phyloP scores from a whole-genome alignment of 2,797 vertebrate species.

The Atherinosoma microstoma region DNA sequence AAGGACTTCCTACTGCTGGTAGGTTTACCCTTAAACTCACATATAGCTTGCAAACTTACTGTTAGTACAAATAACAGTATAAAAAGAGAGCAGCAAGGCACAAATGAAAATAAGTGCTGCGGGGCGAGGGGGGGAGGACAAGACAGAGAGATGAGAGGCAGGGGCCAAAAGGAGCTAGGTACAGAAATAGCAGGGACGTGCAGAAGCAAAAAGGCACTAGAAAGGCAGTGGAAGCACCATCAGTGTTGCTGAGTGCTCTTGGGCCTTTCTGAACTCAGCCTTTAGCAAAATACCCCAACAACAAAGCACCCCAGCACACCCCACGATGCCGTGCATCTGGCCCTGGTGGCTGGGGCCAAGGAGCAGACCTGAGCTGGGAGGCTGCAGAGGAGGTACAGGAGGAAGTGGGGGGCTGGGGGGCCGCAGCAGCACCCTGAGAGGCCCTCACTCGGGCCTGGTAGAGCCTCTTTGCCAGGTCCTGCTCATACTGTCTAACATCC shows the following conservation, averaged over 20 bases:
- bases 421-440: conserved; percentile 78
- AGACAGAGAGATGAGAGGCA: conserved; percentile 34
- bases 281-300: conserved; percentile 61
- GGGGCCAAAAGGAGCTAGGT: conserved; percentile 46
- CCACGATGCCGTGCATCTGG: conserved; percentile 82
- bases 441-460: conserved; percentile 92
- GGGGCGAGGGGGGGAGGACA: conserved; percentile 25
- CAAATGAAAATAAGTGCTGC: conserved; percentile 47
- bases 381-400: conserved; percentile 80
- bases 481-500: conserved; percentile 95
- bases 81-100: conserved; percentile 59
- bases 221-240: conserved; percentile 73
- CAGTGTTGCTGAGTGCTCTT: conserved; percentile 64
- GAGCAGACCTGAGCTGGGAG: conserved; percentile 89
- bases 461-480: conserved; percentile 93
- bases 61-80: conserved; percentile 67
- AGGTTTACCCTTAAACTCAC: conserved; percentile 65
- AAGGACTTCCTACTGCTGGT: conserved; percentile 74
- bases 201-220: conserved; percentile 70
- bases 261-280: conserved; percentile 58
- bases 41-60: conserved; percentile 62
- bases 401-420: conserved; percentile 76
- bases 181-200: conserved; percentile 70
- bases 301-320: conserved; percentile 79
- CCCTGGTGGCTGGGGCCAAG: conserved; percentile 66